These are phyloP conservation scores for Sinotaia quadrata DNA, from an alignment of 2,888 invertebrate species.

Conservation along the genomic window DNA sequence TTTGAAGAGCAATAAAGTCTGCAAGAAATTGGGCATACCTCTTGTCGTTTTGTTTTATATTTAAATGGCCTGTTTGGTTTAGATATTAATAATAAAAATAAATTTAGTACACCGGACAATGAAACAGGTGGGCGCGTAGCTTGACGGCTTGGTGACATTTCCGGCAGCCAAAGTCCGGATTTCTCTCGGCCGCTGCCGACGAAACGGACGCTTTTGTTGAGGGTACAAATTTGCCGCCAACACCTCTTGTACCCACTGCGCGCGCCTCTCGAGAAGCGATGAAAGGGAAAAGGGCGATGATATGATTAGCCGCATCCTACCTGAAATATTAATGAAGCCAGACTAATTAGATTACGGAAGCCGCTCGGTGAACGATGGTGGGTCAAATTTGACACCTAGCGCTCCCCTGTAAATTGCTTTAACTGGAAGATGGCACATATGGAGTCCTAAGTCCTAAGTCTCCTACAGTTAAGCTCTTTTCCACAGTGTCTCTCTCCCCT, in stretches of 20 bases:
- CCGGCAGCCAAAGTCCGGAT: conserved; percentile 10
- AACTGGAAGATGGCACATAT: conserved; percentile 19
- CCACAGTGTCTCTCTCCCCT: background rate
- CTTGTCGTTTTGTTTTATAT: too few relatives aligned
- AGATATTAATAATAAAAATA: too few relatives aligned
- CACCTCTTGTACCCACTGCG: background rate
- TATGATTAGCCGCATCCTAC: conserved; percentile 27
- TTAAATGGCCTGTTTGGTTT: too few relatives aligned
- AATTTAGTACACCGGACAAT: too few relatives aligned
- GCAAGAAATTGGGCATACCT: too few relatives aligned
- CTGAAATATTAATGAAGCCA: conserved; percentile 25
- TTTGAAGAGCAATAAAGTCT: too few relatives aligned
- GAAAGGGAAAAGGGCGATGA: conserved; percentile 15
- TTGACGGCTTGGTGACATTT: conserved; percentile 11
- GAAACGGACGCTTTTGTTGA: conserved; percentile 25
- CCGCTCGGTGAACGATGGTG: conserved; percentile 9
- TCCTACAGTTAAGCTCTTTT: too few relatives aligned
- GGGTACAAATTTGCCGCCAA: conserved; percentile 14
- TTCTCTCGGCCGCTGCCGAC: conserved; percentile 12
- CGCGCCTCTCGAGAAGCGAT: background rate
- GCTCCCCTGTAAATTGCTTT: conserved; percentile 26
- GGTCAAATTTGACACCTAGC: conserved; percentile 18
- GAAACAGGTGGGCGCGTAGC: too few relatives aligned
- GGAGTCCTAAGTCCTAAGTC: background rate
- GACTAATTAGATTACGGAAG: conserved; percentile 22